Conservation (phyloP, 2,888 invertebrate genomes). For the Urechis unicinctus region DNA sequence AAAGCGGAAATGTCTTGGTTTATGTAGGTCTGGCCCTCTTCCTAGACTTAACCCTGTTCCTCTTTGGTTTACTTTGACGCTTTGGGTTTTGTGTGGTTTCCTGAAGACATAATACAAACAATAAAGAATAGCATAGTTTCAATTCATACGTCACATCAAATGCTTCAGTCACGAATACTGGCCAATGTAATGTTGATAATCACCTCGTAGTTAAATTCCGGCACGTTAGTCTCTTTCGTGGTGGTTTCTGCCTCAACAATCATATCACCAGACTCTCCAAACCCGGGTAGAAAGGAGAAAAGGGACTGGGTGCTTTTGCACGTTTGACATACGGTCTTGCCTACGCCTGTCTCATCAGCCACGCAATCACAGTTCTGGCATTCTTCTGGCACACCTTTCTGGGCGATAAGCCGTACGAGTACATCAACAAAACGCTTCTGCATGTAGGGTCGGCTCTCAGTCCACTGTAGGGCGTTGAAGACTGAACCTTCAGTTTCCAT, state of each 20-base stretch:
- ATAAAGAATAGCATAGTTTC: too few relatives aligned
- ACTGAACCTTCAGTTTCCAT: conserved; percentile 63
- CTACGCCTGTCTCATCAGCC: conserved; percentile 47
- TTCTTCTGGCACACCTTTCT: conserved; percentile 37
- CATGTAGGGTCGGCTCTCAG: conserved; percentile 20
- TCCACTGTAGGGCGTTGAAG: conserved; percentile 56
- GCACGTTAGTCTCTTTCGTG: neutral
- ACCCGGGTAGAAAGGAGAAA: neutral
- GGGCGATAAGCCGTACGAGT: conserved; percentile 42
- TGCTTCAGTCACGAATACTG: too few relatives aligned
- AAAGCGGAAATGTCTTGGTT: too few relatives aligned
- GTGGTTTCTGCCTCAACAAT: too few relatives aligned
- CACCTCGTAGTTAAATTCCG: neutral
- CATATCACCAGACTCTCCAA: neutral
- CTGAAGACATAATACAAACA: neutral
- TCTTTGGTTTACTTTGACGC: neutral
- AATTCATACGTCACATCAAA: neutral
- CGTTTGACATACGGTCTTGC: conserved; percentile 42
- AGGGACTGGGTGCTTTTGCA: conserved; percentile 21
- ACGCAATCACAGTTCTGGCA: conserved; percentile 53
- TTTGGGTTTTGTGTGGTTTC: neutral
- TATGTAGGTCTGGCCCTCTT: too few relatives aligned
- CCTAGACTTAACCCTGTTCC: too few relatives aligned
- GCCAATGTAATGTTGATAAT: too few relatives aligned
- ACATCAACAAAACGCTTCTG: conserved; percentile 45